Conservation (phyloP, 2,113 vertebrate genomes). For the Xiphophorus hellerii region DNA sequence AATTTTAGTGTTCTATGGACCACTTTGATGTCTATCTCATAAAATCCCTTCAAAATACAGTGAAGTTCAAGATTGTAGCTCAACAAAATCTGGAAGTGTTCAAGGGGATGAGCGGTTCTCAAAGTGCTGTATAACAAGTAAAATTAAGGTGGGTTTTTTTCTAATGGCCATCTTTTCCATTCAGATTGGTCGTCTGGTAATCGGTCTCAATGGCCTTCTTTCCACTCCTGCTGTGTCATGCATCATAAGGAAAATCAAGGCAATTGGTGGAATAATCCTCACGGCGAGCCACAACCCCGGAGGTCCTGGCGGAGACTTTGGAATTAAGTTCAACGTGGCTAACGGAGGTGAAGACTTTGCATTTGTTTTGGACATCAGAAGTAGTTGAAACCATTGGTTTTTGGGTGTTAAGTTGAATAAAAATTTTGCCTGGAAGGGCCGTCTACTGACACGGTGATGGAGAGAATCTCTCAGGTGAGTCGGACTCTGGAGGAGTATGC, state of each 20-base stretch:
- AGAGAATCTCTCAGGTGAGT: slow-evolving; percentile 96
- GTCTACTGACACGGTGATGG: slow-evolving; percentile 91
- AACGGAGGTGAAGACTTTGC: slow-evolving; percentile 88
- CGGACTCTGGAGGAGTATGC: slow-evolving; percentile 96
- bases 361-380: neutral
- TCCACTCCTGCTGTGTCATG: slow-evolving; percentile 98
- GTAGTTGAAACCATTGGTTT: neutral
- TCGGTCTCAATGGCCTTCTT: slow-evolving; percentile 96
- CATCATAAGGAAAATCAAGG: slow-evolving; percentile 98
- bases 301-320: slow-evolving; percentile 95
- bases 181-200: slow-evolving; percentile 95
- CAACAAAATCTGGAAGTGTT: neutral
- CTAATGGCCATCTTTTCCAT: slow-evolving; percentile 12
- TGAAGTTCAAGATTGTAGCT: neutral
- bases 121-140: neutral
- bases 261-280: slow-evolving; percentile 95
- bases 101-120: neutral
- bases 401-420: neutral
- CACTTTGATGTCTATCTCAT: neutral
- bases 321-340: slow-evolving; percentile 96
- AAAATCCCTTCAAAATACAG: neutral
- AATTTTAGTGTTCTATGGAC: neutral
- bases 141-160: too few relatives aligned
- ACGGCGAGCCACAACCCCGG: slow-evolving; percentile 97
- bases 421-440: slow-evolving; percentile 81